Base-by-base conservation (phyloP, 2,888 invertebrate species). In the Rhamnusium bicolor region DNA sequence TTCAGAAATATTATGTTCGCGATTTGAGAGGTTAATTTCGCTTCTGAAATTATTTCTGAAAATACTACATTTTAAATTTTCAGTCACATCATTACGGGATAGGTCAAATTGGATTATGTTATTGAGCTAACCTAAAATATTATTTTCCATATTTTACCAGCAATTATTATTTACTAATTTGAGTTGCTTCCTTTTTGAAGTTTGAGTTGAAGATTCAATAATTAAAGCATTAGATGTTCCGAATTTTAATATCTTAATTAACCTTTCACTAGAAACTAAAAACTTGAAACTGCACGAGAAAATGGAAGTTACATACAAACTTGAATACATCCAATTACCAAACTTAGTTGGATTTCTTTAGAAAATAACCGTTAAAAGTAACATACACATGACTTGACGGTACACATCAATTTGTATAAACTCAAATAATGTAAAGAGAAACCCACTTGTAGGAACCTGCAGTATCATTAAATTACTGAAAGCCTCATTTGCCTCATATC, bases 391-490 rank as follows among this genome's bases (percentile, higher is more conserved):
- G 16, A 49, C 53, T 53, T 14, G 53, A 6, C 21, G 63, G 32
- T 53, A 65, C 21, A 32, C 63, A 51, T 27, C 65, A 65, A 65
- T 53, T 53, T 56, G n/a, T n/a, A 7, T 32, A n/a, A 29, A 21
- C 12, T 29, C 40, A 16, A 46, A 21, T 16, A 51, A 32, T n/a
- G 32, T 53, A 53, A 53, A 18, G 0, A 63, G 56, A 6, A 56
- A 56, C 27, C 51, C 63, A 63, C 63, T 63, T 63, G 27, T 49
- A 46, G 32, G 32, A 54, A 56, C 16, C 24, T 46, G 46, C 29
- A 29, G 19, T 56, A 67, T 67, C 67, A 67, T 67, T 67, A 67
- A 67, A 67, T 67, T 67, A 67, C 19, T 46, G 67, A 56, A 40
- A 24, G 67, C 46, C 46, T 46, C 54, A 56, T 67, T 67, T 56